Evolutionary conservation across 1,140 invertebrate genomes (phyloP), one percentile per base, ranked within the genome.

Genomic region (Neoseiulus cucumeris): DNA sequence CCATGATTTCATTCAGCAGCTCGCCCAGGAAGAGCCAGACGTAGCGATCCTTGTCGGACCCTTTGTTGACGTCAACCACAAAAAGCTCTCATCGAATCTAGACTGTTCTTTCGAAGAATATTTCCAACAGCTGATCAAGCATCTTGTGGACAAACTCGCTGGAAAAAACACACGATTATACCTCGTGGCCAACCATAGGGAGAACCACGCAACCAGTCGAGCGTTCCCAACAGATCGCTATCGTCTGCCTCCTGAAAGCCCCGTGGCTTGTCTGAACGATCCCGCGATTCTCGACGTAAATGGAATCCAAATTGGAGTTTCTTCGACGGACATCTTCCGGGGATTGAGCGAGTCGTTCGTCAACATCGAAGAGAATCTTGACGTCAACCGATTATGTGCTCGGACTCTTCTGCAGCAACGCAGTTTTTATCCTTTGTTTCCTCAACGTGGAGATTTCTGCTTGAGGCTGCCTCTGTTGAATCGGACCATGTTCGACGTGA

Each of bases 1-100:
- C 12, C 81, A 82, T 68, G 87, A 91, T 72, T 76, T 93, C 1
- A 75, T 91, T 68, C 18, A 68, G 4, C 14, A 59, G 22, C 22
- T 59, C 14, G 0, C 22, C 25, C 14, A 25, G 9, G 51, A 59
- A 17, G 51, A 59, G 33, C 51, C 51, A 1, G 17, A 59, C 22
- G 17, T 59, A 14, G 51, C 51, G 25, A 59, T 59, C 4, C 14
- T 59, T 14, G 25, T 59, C 22, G 51, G 51, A 2, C 51, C 51
- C 4, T 59, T 59, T 9, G 51, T 59, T 2, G 51, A 59, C 22
- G 25, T 14, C 14, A 59, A 59, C 51, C 51, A 59, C 22, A 59
- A 59, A 9, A 59, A 59, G 22, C 51, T 59, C 17, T 59, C 51
- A 6, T 14, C 33, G 25, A 59, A 59, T 20, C 51, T 59, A 2